Percentiles rank a stretch among this genome's conserved stretches.
Evolutionary conservation across 2,113 vertebrate genomes (phyloP).

Genomic region (Toxotes jaculatrix): DNA sequence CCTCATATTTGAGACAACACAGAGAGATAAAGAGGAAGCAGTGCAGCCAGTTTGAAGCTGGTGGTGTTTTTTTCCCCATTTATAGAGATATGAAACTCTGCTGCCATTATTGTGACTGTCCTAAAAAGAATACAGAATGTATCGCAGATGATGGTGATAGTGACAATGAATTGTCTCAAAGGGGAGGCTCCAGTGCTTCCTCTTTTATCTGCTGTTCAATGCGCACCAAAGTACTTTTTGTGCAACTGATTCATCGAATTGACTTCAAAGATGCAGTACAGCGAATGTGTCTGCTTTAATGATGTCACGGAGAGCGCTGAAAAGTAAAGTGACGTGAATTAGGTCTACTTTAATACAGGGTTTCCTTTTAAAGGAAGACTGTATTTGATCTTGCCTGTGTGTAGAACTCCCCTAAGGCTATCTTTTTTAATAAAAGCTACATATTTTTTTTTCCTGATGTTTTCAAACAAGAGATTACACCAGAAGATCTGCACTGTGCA

Average conservation of each 20-base stretch:
- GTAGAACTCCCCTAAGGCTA: constrained; percentile 20
- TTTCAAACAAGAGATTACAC: constrained; percentile 28
- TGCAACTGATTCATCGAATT: constrained; percentile 19
- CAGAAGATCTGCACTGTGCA: not conserved
- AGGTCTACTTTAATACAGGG: not conserved
- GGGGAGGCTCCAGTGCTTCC: constrained; percentile 25
- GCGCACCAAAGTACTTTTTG: constrained; percentile 7
- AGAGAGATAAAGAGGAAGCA: constrained; percentile 9
- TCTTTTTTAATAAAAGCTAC: constrained; percentile 14
- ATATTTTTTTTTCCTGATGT: constrained; percentile 4
- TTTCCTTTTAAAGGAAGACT: constrained; percentile 8
- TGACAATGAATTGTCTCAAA: constrained; percentile 27
- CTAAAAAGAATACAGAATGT: constrained; percentile 17
- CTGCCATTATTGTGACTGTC: not conserved
- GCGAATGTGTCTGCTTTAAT: constrained; percentile 38
- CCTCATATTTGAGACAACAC: not conserved
- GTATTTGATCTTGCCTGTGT: constrained; percentile 10
- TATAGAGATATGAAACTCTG: constrained; percentile 11
- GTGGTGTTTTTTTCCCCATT: constrained; percentile 5
- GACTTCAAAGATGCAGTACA: constrained; percentile 39
- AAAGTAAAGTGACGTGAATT: constrained; percentile 41
- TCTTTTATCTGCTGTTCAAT: constrained; percentile 19
- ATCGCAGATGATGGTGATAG: constrained; percentile 24
- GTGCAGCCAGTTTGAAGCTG: not conserved
- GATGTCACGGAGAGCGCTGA: constrained; percentile 24